Evolutionary conservation across 1,140 invertebrate genomes (phyloP), one percentile per base, ranked within the genome.

Genomic region (Oncopodura yosiiana): DNA sequence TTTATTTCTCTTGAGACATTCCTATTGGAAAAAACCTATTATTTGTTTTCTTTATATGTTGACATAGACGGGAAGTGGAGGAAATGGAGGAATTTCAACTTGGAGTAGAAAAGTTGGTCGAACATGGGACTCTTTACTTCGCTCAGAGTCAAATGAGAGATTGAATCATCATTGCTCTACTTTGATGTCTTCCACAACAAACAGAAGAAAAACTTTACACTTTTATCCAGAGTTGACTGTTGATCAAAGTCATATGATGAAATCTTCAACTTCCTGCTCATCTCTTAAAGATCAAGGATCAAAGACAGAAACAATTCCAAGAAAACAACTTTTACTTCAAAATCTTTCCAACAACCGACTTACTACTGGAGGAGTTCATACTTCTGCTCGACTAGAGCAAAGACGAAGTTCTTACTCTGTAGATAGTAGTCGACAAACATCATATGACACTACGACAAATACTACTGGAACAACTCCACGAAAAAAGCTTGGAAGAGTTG

Each of bases 31-130:
- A 23, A 19, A 19, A 14, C 24, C 23, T 42, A 14, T 29, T 51
- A 8, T 5, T n/a, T n/a, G n/a, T n/a, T n/a, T n/a, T n/a, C n/a
- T n/a, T n/a, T n/a, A n/a, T n/a, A n/a, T n/a, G n/a, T n/a, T n/a
- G n/a, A n/a, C n/a, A n/a, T n/a, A n/a, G n/a, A n/a, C n/a, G n/a
- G n/a, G n/a, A n/a, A n/a, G n/a, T n/a, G n/a, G n/a, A n/a, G n/a
- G n/a, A n/a, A n/a, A n/a, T n/a, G 30, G 30, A 43, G 56, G 49
- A 30, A 26, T 80, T 43, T 74, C 78, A 5, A 79, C 78, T n/a
- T 81, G 78, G 80, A 77, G 79, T 30, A 76, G 73, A 65, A 78
- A 75, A 67, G 75, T 81, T 30, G 77, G 76, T n/a, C 70, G 69
- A 50, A 78, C 76, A 65, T 80, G 77, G 77, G 78, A 81, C 34